Percentiles rank a stretch among this genome's conserved stretches.
Evolutionary conservation across 2,113 vertebrate species (phyloP).

Genomic region (Aramus guarauna): DNA sequence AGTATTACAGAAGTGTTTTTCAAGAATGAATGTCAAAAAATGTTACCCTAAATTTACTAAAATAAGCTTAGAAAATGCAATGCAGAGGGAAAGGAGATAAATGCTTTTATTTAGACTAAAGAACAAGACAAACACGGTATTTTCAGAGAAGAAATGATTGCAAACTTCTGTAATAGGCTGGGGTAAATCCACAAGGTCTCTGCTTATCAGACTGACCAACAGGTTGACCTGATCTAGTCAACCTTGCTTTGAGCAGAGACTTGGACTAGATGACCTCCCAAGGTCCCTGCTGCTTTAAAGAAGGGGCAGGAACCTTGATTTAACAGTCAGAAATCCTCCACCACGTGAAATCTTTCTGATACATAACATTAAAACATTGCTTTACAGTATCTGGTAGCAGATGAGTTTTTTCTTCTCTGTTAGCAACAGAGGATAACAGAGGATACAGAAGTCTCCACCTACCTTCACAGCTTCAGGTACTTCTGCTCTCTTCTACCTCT

Average conservation of each 20-base stretch:
- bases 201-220: background rate
- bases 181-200: background rate
- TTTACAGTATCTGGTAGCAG: background rate
- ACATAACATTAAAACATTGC: background rate
- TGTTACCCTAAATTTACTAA: background rate
- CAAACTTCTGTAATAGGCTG: background rate
- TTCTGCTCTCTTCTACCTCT: background rate
- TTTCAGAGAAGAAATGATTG: background rate
- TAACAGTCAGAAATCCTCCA: background rate
- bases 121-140: fast-evolving
- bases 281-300: background rate
- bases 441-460: background rate
- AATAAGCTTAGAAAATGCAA: background rate
- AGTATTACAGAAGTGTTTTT: background rate
- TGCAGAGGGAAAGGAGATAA: background rate
- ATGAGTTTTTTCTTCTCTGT: background rate
- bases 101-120: background rate
- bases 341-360: background rate
- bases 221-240: background rate
- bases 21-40: background rate
- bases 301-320: background rate
- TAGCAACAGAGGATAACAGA: background rate
- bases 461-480: background rate
- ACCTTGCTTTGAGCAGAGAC: background rate
- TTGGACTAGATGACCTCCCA: background rate